phyloP scores from a whole-genome alignment of 2,888 invertebrate genomes.

The Tuberolachnus salignus region DNA sequence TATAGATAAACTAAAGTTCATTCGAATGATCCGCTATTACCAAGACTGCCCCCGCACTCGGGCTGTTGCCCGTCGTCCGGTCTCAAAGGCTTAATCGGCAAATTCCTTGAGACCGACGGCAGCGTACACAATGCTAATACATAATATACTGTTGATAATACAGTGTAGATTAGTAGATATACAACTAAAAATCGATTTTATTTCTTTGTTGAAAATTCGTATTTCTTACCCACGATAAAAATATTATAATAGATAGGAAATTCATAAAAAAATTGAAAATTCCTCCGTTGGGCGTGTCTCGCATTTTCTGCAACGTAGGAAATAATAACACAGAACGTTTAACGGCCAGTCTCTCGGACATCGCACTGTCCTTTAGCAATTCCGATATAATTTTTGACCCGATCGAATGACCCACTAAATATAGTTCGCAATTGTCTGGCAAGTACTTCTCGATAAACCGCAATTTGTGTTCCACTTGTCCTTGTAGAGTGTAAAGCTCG shows the following conservation, averaged over 20 bases:
- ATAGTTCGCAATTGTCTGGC: slow-evolving; percentile 74
- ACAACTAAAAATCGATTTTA: too few species aligned
- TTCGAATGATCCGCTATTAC: too few species aligned
- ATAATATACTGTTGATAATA: too few species aligned
- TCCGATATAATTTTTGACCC: slow-evolving; percentile 84
- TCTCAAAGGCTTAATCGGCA: too few species aligned
- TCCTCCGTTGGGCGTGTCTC: slow-evolving; percentile 75
- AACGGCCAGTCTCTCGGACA: slow-evolving; percentile 67
- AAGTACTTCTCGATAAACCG: slow-evolving; percentile 77
- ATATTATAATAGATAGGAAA: slow-evolving; percentile 57
- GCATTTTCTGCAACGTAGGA: slow-evolving; percentile 86
- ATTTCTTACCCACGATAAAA: slow-evolving; percentile 59
- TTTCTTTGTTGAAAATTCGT: too few species aligned
- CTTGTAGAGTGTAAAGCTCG: slow-evolving; percentile 73
- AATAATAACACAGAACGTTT: slow-evolving; percentile 73
- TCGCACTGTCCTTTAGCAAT: slow-evolving; percentile 67
- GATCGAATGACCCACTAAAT: slow-evolving; percentile 89
- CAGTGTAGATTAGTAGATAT: too few species aligned
- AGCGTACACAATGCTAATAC: too few species aligned
- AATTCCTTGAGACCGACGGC: too few species aligned
- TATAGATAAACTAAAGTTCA: too few species aligned
- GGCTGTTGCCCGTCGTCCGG: too few species aligned
- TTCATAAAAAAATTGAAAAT: slow-evolving; percentile 67
- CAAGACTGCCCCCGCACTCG: too few species aligned
- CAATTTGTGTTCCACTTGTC: slow-evolving; percentile 79